Conservation (phyloP, 1,140 invertebrate species). For the Dendrolimus kikuchii region DNA sequence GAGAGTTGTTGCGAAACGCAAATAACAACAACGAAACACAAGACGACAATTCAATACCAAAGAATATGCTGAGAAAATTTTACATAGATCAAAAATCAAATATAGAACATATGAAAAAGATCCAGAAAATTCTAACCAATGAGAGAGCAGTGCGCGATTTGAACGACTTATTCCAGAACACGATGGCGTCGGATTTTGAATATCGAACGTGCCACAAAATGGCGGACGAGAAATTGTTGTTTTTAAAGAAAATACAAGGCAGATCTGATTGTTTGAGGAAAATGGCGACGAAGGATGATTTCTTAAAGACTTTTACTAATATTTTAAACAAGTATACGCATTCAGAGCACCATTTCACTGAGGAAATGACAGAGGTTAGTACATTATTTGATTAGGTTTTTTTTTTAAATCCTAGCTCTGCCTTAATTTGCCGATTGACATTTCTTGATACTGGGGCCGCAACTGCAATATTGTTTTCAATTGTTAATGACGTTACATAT, state of each 20-base stretch:
- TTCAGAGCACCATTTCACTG: slow-evolving; percentile 25
- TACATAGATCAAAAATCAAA: background rate
- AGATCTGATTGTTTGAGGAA: slow-evolving; percentile 1
- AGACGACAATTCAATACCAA: background rate
- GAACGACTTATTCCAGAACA: too few relatives aligned
- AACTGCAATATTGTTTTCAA: too few relatives aligned
- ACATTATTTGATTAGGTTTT: background rate
- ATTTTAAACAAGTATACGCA: slow-evolving; percentile 34
- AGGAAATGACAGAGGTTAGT: slow-evolving; percentile 35
- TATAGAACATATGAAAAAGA: slow-evolving; percentile 1
- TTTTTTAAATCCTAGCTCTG: too few relatives aligned
- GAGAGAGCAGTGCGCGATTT: background rate
- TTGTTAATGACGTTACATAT: too few relatives aligned
- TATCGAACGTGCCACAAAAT: slow-evolving; percentile 12
- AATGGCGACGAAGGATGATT: slow-evolving; percentile 7
- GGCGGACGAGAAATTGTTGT: slow-evolving; percentile 5
- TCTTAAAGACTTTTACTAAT: slow-evolving; percentile 29
- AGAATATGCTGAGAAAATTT: background rate
- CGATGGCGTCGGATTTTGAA: background rate
- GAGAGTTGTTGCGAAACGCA: slow-evolving; percentile 7
- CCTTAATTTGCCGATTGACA: too few relatives aligned
- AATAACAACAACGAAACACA: slow-evolving; percentile 9
- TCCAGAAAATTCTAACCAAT: slow-evolving; percentile 4
- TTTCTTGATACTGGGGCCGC: too few relatives aligned
- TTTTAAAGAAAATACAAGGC: background rate